Conservation (phyloP, 1,140 invertebrate genomes). For the Dreissena polymorpha region DNA sequence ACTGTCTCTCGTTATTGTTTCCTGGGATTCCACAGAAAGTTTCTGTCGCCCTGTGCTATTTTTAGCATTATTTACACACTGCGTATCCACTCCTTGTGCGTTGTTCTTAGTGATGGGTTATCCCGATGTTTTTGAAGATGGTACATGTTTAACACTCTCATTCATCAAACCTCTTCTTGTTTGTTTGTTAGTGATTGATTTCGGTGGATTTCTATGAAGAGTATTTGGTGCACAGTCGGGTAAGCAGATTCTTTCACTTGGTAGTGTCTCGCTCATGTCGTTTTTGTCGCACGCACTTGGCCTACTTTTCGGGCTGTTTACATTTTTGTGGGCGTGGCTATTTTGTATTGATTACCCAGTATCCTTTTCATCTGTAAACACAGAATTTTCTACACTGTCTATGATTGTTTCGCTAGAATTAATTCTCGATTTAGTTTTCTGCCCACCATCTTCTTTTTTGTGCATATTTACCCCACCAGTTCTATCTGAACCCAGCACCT, state of each 20-base stretch:
- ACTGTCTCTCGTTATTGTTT: neutral
- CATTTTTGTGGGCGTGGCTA: neutral
- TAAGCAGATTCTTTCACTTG: neutral
- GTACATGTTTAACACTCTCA: neutral
- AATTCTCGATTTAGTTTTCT: neutral
- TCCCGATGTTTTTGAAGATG: neutral
- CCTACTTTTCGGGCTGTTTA: neutral
- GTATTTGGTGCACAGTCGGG: neutral
- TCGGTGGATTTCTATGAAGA: neutral
- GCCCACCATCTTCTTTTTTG: neutral
- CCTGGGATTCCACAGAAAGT: neutral
- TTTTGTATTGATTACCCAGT: neutral
- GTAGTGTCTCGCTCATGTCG: neutral
- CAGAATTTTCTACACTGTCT: neutral
- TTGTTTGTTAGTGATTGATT: neutral
- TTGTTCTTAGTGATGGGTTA: no score
- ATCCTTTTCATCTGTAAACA: neutral
- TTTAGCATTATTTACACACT: neutral
- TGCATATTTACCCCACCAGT: neutral
- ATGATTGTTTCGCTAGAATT: neutral
- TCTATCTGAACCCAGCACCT: slow-evolving; percentile 1
- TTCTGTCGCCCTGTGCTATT: neutral
- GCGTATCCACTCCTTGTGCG: neutral
- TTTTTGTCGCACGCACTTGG: neutral
- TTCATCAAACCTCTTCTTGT: neutral